phyloP scores from a whole-genome alignment of 2,113 vertebrate genomes.

The Addax nasomaculatus region DNA sequence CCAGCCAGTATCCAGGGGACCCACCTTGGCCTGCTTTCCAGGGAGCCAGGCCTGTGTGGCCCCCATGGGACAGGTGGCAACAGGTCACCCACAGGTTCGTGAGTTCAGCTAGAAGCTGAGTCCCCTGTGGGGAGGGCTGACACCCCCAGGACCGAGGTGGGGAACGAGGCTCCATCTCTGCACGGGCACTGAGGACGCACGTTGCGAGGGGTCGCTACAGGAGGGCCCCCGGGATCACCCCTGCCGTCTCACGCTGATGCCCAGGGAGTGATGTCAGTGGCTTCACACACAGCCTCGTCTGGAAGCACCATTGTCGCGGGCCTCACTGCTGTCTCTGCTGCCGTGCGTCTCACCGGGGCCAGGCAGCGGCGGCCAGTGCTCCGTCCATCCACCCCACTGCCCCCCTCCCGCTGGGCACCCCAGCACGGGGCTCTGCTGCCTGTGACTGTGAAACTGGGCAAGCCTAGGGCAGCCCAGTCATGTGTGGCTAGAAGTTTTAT shows the following conservation, averaged over 20 bases:
- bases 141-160: not conserved
- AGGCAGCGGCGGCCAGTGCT: not conserved
- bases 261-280: accelerated
- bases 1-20: not conserved
- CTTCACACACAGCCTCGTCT: not conserved
- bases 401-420: accelerated
- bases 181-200: accelerated
- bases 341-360: not conserved
- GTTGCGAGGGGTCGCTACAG: not conserved
- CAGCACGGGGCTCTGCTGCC: not conserved
- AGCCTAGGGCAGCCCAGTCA: not conserved
- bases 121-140: not conserved
- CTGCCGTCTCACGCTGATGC: not conserved
- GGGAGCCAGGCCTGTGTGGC: not conserved
- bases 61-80: not conserved
- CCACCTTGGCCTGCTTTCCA: not conserved
- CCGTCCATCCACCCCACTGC: not conserved
- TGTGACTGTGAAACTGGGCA: accelerated
- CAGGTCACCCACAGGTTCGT: not conserved
- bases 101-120: not conserved
- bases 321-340: accelerated
- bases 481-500: not conserved
- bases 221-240: no score
- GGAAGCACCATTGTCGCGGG: not conserved
- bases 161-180: not conserved